These are phyloP conservation scores for Glaucomys volans DNA, from an alignment of 2,113 vertebrate species.

Conservation along the genomic window DNA sequence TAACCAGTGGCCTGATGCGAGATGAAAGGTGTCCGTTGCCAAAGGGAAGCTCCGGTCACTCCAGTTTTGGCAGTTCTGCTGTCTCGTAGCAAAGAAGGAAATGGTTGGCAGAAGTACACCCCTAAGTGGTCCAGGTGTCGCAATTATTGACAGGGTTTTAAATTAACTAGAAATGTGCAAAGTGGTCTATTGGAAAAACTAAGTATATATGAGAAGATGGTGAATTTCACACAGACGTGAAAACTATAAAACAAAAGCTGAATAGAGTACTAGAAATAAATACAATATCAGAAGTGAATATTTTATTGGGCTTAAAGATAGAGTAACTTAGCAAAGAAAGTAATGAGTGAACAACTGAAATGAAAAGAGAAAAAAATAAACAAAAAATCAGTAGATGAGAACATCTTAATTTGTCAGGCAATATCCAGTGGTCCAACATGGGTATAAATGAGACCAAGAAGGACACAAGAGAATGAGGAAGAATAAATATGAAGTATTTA, in stretches of 20 bases:
- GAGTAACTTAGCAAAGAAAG: background rate
- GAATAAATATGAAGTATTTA: background rate
- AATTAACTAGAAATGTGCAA: background rate
- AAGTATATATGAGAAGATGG: background rate
- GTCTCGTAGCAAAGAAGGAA: background rate
- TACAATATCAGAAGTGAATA: background rate
- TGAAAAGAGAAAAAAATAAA: background rate
- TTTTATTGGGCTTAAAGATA: background rate
- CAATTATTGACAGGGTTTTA: background rate
- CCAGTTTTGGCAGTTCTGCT: background rate
- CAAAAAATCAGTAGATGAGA: background rate
- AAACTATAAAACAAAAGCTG: background rate
- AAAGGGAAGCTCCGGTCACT: background rate
- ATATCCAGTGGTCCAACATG: background rate
- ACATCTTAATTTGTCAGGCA: background rate
- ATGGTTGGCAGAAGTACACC: background rate
- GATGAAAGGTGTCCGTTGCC: background rate
- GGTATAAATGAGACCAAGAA: background rate
- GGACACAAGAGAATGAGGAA: background rate
- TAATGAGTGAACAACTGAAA: background rate
- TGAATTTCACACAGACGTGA: background rate
- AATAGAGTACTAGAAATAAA: background rate
- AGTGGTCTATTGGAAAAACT: background rate
- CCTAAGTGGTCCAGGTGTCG: background rate
- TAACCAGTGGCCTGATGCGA: background rate